Base-by-base conservation (phyloP, 2,888 invertebrate genomes). In the Scaptomyza cyrtandrae region DNA sequence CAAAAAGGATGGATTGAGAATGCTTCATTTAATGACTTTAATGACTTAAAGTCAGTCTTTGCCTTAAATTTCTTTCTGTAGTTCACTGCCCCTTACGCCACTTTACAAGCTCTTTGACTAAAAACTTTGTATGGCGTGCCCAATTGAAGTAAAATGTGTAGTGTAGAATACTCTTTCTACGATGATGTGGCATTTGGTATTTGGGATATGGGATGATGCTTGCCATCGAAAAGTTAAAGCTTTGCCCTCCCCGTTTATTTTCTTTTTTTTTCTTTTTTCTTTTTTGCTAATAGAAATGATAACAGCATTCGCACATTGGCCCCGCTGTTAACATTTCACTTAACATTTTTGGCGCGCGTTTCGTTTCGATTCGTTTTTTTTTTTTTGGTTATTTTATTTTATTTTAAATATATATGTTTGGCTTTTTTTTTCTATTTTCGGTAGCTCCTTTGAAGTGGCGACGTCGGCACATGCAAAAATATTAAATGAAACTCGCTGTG, bases 281-380 rank as follows among this genome's bases (percentile, higher is more conserved):
- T 66, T 63, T 69, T 53, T 87, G 63, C 65, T 75, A 78, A 73
- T 69, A 87, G 75, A 81, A 83, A 87, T 87, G 82, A 87, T 73
- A 83, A 85, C 75, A 78, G 78, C 63, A 49, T 62, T 58, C 16
- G 65, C 72, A 46, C 61, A 69, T 71, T 64, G 68, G 69, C 62
- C 56, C 44, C 58, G 80, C 80, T 80, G 78, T 86, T 79, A 82
- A 86, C 88, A 83, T 83, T 83, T 87, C 83, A 86, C 83, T 83
- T 84, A 84, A 86, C 75, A 86, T 84, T 88, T 88, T 82, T 77
- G 71, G 72, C 77, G 80, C 66, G 63, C 73, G 58, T 46, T 77
- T 58, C 11, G 5, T 13, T 33, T 67, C n/a, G 2, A n/a, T 67
- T 67, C 9, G 11, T 7, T 35, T 67, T 67, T 67, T 60, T 41